phyloP scores from a whole-genome alignment of 2,888 invertebrate species.

The Ochropleura leucogaster region DNA sequence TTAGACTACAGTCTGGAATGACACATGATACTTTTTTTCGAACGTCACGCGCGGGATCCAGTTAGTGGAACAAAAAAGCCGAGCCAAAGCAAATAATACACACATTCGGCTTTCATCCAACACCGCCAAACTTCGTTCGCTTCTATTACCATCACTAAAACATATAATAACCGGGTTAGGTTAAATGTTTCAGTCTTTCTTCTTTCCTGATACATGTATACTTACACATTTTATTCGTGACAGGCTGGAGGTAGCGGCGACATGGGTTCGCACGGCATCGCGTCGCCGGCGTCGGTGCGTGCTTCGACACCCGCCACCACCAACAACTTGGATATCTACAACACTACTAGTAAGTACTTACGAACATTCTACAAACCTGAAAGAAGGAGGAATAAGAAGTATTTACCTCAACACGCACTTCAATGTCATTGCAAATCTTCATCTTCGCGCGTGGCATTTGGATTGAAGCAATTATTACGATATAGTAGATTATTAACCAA shows the following conservation, averaged over 20 bases:
- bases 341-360: slow-evolving; percentile 72
- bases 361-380: background rate
- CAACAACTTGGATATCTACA: slow-evolving; percentile 72
- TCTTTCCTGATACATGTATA: background rate
- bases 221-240: background rate
- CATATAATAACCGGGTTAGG: background rate
- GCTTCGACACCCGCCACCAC: slow-evolving; percentile 80
- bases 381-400: too few species aligned
- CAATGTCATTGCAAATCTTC: too few species aligned
- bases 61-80: too few species aligned
- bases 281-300: slow-evolving; percentile 75
- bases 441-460: too few species aligned
- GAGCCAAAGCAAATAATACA: background rate
- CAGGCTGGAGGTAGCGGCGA: slow-evolving; percentile 75
- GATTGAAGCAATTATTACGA: too few species aligned
- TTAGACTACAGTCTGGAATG: too few species aligned
- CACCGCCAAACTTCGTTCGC: background rate
- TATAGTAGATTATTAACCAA: too few species aligned
- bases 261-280: slow-evolving; percentile 72
- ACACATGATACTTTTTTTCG: too few species aligned
- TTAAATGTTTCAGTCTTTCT: too few species aligned
- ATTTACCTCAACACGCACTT: too few species aligned
- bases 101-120: background rate
- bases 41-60: too few species aligned
- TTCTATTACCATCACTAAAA: background rate